phyloP scores from a whole-genome alignment of 2,888 invertebrate genomes.

The Drosophila stalkeri region DNA sequence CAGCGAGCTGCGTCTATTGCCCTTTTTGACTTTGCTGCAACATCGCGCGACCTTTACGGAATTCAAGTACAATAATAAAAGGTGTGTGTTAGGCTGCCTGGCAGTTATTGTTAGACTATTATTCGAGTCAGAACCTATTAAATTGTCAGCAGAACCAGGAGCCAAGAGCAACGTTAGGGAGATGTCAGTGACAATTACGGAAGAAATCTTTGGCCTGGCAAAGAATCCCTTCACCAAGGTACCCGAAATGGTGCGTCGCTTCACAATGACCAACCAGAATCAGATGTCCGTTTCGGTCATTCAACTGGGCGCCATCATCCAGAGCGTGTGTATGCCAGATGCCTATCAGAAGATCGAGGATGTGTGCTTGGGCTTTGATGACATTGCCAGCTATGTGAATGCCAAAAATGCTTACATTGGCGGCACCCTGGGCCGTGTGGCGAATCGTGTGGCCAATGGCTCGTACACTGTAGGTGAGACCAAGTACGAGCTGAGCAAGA shows the following conservation, averaged over 20 bases:
- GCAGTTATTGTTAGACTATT: conserved; percentile 36
- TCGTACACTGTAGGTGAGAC: conserved; percentile 89
- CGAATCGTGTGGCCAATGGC: conserved; percentile 92
- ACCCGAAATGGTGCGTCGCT: conserved; percentile 76
- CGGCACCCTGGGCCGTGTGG: conserved; percentile 93
- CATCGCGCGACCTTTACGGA: conserved; percentile 56
- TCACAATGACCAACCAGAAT: conserved; percentile 76
- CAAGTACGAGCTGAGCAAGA: conserved; percentile 89
- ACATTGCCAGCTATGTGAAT: conserved; percentile 85
- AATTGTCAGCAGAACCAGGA: conserved; percentile 13
- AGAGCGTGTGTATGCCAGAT: conserved; percentile 91
- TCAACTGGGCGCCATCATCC: conserved; percentile 90
- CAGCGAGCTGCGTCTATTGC: conserved; percentile 28
- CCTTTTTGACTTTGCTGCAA: conserved; percentile 62
- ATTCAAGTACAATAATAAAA: conserved; percentile 41
- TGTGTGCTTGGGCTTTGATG: conserved; percentile 92
- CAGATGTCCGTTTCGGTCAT: conserved; percentile 81
- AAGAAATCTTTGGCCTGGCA: conserved; percentile 82
- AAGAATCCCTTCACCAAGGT: conserved; percentile 78
- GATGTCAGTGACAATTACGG: conserved; percentile 70
- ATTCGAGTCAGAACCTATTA: conserved; percentile 18
- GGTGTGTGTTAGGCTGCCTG: conserved; percentile 42
- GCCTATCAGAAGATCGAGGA: conserved; percentile 90
- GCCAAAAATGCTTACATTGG: conserved; percentile 92
- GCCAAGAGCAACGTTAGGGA: conserved; percentile 24